phyloP scores from a whole-genome alignment of 2,797 vertebrate species.

The Adrianichthys oophorus region DNA sequence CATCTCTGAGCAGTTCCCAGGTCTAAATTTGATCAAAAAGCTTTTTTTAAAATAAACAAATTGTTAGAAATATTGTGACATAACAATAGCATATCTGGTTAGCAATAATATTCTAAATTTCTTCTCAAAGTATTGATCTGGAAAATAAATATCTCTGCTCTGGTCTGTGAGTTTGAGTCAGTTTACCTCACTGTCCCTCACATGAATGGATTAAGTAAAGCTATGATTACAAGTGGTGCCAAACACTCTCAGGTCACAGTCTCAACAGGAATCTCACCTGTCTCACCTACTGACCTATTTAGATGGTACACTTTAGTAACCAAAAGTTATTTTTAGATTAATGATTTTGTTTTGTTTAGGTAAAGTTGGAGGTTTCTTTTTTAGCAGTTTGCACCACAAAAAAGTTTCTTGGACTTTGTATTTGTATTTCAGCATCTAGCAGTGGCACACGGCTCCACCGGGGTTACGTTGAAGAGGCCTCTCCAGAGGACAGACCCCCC shows the following conservation, averaged over 20 bases:
- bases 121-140: too few species aligned
- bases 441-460: constrained; percentile 96
- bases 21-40: too few species aligned
- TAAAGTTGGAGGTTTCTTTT: not conserved
- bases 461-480: constrained; percentile 97
- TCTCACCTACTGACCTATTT: constrained; percentile 54
- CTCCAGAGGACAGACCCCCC: constrained; percentile 92
- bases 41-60: too few species aligned
- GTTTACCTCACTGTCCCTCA: constrained; percentile 23
- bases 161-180: constrained; percentile 7
- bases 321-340: constrained; percentile 15
- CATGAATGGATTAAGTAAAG: constrained; percentile 44
- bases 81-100: too few species aligned
- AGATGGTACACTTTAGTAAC: constrained; percentile 25
- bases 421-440: constrained; percentile 85
- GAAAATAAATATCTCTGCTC: too few species aligned
- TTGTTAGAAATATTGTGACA: too few species aligned
- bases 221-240: constrained; percentile 1
- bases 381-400: too few species aligned
- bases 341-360: constrained; percentile 5
- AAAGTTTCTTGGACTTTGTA: too few species aligned
- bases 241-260: constrained; percentile 2
- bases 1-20: too few species aligned
- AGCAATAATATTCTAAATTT: too few species aligned
- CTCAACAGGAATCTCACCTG: constrained; percentile 39